Evolutionary conservation across 2,888 invertebrate genomes (phyloP), one percentile per base, ranked within the genome.

Genomic region (Imbricaverruca yamaguchii): DNA sequence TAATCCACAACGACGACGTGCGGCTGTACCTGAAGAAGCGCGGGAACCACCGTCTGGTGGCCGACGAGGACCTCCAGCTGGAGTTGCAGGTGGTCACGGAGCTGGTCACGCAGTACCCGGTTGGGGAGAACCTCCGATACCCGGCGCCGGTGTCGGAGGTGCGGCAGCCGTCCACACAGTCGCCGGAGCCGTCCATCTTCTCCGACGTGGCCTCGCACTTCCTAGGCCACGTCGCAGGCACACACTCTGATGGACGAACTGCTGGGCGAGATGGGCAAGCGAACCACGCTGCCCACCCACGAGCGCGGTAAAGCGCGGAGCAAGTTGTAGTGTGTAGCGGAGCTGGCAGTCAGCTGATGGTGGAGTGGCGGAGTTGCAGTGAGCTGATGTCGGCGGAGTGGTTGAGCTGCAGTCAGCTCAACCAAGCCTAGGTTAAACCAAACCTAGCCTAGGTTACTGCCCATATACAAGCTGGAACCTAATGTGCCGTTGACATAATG

Each of bases 1-100:
- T 55, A 9, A 3, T 74, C 10, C 6, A 18, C 2, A 53, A 74
- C 74, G 53, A 53, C 21, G 74, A 74, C 74, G 74, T 74, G 21
- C 74, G 74, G 11, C 74, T 74, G 18, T 74, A 74, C 74, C 74
- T 74, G 55, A 74, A 74, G 55, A 74, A 74, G 55, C 74, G 74
- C 55, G 74, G 74, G 21, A 55, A 74, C 74, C 74, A 74, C 74
- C 53, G 53, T 1, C 74, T 74, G 0, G 55, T 74, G 74, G 13
- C 55, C 1, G 53, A 74, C 15, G 74, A 74, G 55, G 74, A 74
- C 74, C n/a, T 74, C 21, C 74, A 55, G 21, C 74, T 74, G 74
- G 21, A 74, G 55, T 55, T 74, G 53, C 53, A 9, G 8, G 74
- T 53, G 3, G 18, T 74, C 10, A 18, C 55, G 21, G 74, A 74